These are phyloP conservation scores for Brenthis hecate DNA, from an alignment of 2,888 invertebrate species.

Conservation along the genomic window DNA sequence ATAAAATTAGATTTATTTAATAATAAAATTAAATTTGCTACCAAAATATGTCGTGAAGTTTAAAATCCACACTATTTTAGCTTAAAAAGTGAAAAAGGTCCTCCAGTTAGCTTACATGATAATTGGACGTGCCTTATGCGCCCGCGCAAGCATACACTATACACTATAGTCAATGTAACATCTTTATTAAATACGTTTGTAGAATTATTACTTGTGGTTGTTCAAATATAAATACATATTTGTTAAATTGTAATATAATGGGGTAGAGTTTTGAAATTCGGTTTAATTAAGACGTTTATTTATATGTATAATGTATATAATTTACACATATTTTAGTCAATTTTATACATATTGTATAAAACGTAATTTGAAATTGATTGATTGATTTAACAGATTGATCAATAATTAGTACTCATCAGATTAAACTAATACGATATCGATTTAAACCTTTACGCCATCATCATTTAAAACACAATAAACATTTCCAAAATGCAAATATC, in stretches of 20 bases:
- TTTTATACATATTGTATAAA: too few species aligned
- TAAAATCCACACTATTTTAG: constrained; percentile 41
- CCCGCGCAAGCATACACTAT: constrained; percentile 27
- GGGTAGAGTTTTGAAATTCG: too few species aligned
- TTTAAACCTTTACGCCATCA: neutral
- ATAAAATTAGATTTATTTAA: too few species aligned
- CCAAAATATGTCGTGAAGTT: neutral
- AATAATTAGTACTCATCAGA: too few species aligned
- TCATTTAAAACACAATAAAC: constrained; percentile 8
- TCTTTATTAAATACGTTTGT: constrained; percentile 17
- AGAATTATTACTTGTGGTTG: neutral
- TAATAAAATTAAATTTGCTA: too few species aligned
- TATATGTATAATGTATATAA: too few species aligned
- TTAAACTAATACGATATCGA: too few species aligned
- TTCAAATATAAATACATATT: neutral
- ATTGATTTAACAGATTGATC: too few species aligned
- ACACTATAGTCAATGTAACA: constrained; percentile 11
- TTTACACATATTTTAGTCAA: too few species aligned
- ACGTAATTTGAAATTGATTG: too few species aligned
- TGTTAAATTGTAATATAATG: neutral
- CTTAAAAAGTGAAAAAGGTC: constrained; percentile 32
- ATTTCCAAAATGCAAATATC: neutral
- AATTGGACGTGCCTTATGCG: constrained; percentile 52
- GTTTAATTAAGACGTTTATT: too few species aligned
- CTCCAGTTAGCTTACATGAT: constrained; percentile 43